Evolutionary conservation across 1,140 invertebrate species (phyloP), one percentile per base, ranked within the genome.

Genomic region (Calephelis nemesis): DNA sequence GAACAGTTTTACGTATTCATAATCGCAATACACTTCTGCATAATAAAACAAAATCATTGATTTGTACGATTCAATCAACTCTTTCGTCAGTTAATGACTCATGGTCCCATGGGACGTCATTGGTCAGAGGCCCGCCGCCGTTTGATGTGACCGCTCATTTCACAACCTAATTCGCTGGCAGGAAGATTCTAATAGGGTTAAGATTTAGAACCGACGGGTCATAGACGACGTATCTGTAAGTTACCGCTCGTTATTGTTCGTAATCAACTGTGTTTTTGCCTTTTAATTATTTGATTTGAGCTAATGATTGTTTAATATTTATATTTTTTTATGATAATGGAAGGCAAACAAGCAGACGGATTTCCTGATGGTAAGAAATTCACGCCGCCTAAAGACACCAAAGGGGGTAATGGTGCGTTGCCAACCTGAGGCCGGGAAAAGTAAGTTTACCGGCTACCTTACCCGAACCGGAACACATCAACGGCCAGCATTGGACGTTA

Each of bases 171-270:
- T 76, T 81, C 73, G 64, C 71, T 72, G 69, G 74, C 81, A 83
- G 80, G 84, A 84, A 85, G 80, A 82, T 81, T 83, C 78, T 85
- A 87, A 87, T 83, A 77, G 79, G 82, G 82, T 87, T 85, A 87
- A 85, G 84, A 87, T 87, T 87, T 85, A 82, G 77, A 78, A 77
- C 78, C 75, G 77, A 63, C 79, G 75, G 82, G 83, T 85, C 79
- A 85, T 78, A 75, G 72, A 76, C 66, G 65, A 65, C 42, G 67
- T 72, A 48, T 63, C 42, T 63, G 19, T 48, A 39, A 30, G 62
- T 63, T 13, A 30, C 45, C 42, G 45, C 13, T 48, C 42, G 11
- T 60, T 39, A 60, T 60, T 60, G 54, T 58, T 12, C 9, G 19
- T 58, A 58, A 58, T 58, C 54, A 58, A 58, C 54, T 19, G 8